Conservation (phyloP, 2,113 vertebrate species). For the Poecile atricapillus region DNA sequence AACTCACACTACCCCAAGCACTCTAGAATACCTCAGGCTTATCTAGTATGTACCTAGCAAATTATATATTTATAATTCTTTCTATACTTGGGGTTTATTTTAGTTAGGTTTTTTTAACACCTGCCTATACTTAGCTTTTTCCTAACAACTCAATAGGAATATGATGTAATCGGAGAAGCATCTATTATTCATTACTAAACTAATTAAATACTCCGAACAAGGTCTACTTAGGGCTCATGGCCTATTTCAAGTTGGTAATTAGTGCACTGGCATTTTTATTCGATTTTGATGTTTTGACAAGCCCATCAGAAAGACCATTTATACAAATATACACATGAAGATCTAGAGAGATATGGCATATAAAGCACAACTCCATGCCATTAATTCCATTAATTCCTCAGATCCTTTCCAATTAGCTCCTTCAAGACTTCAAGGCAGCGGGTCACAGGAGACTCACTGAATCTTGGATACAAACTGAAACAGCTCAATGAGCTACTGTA, state of each 20-base stretch:
- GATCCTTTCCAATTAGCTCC: constrained; percentile 22
- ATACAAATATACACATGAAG: neutral
- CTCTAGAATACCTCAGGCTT: neutral
- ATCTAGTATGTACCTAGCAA: neutral
- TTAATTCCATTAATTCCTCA: constrained; percentile 11
- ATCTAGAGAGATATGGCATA: neutral
- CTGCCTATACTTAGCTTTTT: neutral
- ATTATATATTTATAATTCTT: neutral
- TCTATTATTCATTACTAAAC: neutral
- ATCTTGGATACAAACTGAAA: neutral
- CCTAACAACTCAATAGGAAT: neutral
- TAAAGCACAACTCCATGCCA: neutral
- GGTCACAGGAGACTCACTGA: neutral
- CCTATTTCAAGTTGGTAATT: neutral
- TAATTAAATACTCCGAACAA: neutral
- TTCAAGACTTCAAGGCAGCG: neutral
- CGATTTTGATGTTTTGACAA: neutral
- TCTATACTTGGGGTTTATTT: neutral
- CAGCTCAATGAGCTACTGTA: neutral
- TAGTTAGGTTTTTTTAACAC: neutral
- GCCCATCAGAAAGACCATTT: neutral
- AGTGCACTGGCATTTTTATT: neutral
- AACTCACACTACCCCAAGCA: neutral
- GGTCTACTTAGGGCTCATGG: neutral
- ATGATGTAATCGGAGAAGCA: neutral